Conservation (phyloP, 2,888 invertebrate genomes). For the Rugalucina vietnamica region DNA sequence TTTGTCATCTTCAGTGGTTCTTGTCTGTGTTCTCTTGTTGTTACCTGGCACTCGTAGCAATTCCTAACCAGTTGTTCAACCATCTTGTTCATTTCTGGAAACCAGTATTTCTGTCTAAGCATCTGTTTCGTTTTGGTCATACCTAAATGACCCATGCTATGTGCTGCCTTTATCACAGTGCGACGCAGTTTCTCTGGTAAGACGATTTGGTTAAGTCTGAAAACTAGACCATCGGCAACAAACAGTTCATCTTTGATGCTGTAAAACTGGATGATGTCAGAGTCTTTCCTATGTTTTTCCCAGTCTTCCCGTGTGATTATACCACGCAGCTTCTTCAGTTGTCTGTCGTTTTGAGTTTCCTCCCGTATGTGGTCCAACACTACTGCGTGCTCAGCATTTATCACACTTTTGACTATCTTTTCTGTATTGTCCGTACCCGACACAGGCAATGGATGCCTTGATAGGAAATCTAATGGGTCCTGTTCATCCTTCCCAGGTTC, state of each 20-base stretch:
- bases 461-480: slow-evolving; percentile 42
- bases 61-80: slow-evolving; percentile 33
- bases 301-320: background rate
- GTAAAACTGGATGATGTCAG: slow-evolving; percentile 15
- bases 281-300: background rate
- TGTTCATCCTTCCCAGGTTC: slow-evolving; percentile 48
- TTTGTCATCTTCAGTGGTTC: slow-evolving; percentile 39
- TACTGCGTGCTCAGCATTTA: slow-evolving; percentile 2
- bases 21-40: slow-evolving; percentile 35
- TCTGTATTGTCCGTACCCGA: slow-evolving; percentile 20
- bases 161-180: slow-evolving; percentile 32
- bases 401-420: background rate
- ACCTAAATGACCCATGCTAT: slow-evolving; percentile 44
- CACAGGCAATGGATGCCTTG: slow-evolving; percentile 30
- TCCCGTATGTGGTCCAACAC: background rate
- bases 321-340: background rate
- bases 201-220: slow-evolving; percentile 25
- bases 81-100: slow-evolving; percentile 36
- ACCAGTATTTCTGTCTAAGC: slow-evolving; percentile 39
- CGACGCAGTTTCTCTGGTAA: slow-evolving; percentile 26
- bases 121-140: slow-evolving; percentile 36
- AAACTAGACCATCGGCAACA: slow-evolving; percentile 15
- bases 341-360: slow-evolving; percentile 6
- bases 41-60: slow-evolving; percentile 43
- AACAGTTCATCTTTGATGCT: slow-evolving; percentile 21